Percentiles rank a stretch among this genome's conserved stretches.
Conservation (phyloP, 2,888 invertebrate species). For the Polymixis flavicincta region DNA sequence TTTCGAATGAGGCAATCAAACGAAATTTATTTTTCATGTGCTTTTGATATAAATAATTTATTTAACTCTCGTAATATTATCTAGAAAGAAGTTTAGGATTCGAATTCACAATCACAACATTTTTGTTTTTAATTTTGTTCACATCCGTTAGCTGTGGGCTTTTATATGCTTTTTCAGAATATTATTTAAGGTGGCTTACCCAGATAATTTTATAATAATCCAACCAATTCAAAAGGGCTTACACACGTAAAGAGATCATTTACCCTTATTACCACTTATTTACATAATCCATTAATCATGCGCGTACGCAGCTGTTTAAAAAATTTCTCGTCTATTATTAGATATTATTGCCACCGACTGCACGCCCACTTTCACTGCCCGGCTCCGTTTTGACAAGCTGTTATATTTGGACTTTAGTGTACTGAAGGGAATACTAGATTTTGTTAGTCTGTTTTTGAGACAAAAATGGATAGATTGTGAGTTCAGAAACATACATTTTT, state of each 20-base stretch:
- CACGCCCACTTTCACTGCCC: constrained; percentile 55
- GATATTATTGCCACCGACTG: constrained; percentile 43
- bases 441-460: constrained; percentile 14
- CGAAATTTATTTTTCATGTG: too few species aligned
- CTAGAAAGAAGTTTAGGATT: too few species aligned
- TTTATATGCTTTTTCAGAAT: too few species aligned
- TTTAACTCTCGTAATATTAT: too few species aligned
- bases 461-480: background rate
- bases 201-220: too few species aligned
- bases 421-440: constrained; percentile 15
- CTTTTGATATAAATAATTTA: too few species aligned
- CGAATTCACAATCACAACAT: too few species aligned
- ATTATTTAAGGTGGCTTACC: too few species aligned
- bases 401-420: constrained; percentile 49
- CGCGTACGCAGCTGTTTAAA: constrained; percentile 66
- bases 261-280: constrained; percentile 41
- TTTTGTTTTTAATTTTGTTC: too few species aligned
- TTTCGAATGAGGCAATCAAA: too few species aligned
- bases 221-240: background rate
- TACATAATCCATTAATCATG: constrained; percentile 64
- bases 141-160: too few species aligned
- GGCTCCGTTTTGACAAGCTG: constrained; percentile 40
- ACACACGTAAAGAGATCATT: constrained; percentile 25
- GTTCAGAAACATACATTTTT: background rate
- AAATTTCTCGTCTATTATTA: constrained; percentile 56